Base-by-base conservation (phyloP, 2,113 vertebrate genomes). In the Neodontobutis hainanensis region DNA sequence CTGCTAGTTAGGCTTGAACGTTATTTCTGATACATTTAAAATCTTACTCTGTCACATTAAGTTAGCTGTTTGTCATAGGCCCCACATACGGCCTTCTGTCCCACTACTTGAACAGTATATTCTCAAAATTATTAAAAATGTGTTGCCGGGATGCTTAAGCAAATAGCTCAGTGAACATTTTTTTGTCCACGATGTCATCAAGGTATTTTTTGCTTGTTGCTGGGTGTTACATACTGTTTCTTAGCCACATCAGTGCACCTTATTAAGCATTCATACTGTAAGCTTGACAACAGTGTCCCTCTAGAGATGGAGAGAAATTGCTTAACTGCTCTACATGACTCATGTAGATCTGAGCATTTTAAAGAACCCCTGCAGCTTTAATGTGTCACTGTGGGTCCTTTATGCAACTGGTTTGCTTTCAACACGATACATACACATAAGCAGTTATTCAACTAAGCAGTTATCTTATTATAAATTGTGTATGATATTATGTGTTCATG, bases 331-430 rank as follows among this genome's bases (percentile, higher is more conserved):
- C 61, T n/a, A 40, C 9, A 52, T 15, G 66, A 53, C 38, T 74
- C 11, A 68, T 47, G 69, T 63, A 65, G 14, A 46, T 11, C 6
- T 69, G 43, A 5, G 38, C 12, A 58, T 75, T 76, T 85, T 62
- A 70, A 83, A 75, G 36, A n/a, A 55, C 65, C 52, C 85, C 78
- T 44, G 62, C 60, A 60, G 78, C 57, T 77, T 46, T 32, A 9
- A 70, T 10, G 55, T 75, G 56, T 78, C 71, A 57, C n/a, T 68
- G 59, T 74, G 63, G 78, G 51, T 68, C 74, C 83, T 71, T 57
- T 65, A 60, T 52, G 65, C 70, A 73, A 61, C 62, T 65, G 46
- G 59, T 47, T 77, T 75, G 8, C 47, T 48, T 19, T 68, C 65
- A 66, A 68, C 32, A 61, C 46, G 56, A 74, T 60, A 74, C 61